phyloP scores from a whole-genome alignment of 92 coral and sea anemone species.

The Hydrozoanthus gracilis region DNA sequence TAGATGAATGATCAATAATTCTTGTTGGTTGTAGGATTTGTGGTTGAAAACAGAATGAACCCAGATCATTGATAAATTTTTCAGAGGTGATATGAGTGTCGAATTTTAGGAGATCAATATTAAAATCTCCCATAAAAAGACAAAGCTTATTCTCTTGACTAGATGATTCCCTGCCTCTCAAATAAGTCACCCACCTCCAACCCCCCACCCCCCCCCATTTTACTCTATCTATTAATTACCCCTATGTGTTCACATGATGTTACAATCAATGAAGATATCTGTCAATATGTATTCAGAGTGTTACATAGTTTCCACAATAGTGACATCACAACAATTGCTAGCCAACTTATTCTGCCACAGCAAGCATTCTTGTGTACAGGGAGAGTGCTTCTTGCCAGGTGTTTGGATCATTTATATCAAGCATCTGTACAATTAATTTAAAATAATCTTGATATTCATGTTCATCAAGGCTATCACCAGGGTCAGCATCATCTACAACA shows the following conservation, averaged over 20 bases:
- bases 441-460: conserved; percentile 45
- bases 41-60: too few relatives aligned
- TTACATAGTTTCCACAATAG: conserved; percentile 15
- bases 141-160: too few relatives aligned
- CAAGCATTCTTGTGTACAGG: conserved; percentile 41
- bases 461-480: conserved; percentile 36
- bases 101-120: too few relatives aligned
- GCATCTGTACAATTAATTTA: conserved; percentile 38
- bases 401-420: conserved; percentile 53
- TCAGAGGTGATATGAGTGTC: too few relatives aligned
- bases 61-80: too few relatives aligned
- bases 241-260: conserved; percentile 12
- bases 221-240: conserved; percentile 11
- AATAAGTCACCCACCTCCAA: conserved; percentile 13
- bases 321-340: conserved; percentile 15
- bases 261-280: conserved; percentile 21
- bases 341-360: conserved; percentile 30
- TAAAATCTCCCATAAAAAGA: too few relatives aligned
- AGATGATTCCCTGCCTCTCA: conserved; percentile 18
- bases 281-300: conserved; percentile 13
- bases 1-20: too few relatives aligned
- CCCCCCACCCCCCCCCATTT: not conserved
- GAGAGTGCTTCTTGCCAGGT: conserved; percentile 47
- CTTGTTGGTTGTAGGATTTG: too few relatives aligned
- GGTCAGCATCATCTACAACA: conserved; percentile 25